Conservation (phyloP, 2,888 invertebrate genomes). For the Epirrita christyi region DNA sequence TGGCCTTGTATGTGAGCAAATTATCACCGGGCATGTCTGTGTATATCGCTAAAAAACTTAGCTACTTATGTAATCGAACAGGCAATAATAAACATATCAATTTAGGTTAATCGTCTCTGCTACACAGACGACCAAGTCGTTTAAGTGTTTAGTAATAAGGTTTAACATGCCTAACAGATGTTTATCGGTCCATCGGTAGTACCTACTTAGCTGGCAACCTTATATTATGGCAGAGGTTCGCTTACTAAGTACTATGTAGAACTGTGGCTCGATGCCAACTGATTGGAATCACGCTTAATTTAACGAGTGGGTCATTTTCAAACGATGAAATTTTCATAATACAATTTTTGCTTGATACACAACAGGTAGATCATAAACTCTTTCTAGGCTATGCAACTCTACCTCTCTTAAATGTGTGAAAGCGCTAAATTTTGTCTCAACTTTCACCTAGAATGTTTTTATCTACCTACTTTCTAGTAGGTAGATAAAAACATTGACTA, state of each 20-base stretch:
- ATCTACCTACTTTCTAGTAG: slow-evolving; percentile 19
- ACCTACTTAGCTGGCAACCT: slow-evolving; percentile 10
- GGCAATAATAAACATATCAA: slow-evolving; percentile 81
- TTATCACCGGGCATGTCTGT: slow-evolving; percentile 70
- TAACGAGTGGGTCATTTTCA: slow-evolving; percentile 7
- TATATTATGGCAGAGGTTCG: slow-evolving; percentile 1
- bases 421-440: slow-evolving; percentile 1
- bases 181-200: neutral
- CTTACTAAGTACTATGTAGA: neutral
- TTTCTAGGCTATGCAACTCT: slow-evolving; percentile 16
- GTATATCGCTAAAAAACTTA: slow-evolving; percentile 46
- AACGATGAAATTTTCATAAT: slow-evolving; percentile 5
- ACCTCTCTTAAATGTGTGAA: slow-evolving; percentile 10
- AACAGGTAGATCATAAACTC: slow-evolving; percentile 1
- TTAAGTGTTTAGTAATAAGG: slow-evolving; percentile 60
- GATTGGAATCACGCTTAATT: slow-evolving; percentile 5
- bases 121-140: slow-evolving; percentile 65
- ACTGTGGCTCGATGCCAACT: slow-evolving; percentile 18
- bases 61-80: slow-evolving; percentile 44
- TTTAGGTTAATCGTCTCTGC: slow-evolving; percentile 56
- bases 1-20: slow-evolving; percentile 54
- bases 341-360: slow-evolving; percentile 6
- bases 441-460: slow-evolving; percentile 19
- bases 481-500: no score
- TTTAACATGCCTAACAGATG: slow-evolving; percentile 53